These are phyloP conservation scores for Menidia beryllina DNA, from an alignment of 2,113 vertebrate species.

Conservation along the genomic window DNA sequence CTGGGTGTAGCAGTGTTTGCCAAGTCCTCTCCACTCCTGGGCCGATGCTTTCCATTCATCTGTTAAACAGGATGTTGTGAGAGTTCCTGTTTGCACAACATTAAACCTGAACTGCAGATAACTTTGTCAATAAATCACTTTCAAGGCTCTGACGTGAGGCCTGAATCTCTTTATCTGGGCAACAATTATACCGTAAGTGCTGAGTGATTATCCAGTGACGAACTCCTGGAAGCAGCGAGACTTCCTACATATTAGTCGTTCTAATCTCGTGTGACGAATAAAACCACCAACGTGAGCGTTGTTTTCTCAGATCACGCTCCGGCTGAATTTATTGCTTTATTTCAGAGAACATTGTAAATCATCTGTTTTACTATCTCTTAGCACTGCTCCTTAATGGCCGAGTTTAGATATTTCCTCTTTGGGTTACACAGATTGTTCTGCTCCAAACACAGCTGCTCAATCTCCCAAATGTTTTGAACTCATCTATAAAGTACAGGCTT, in stretches of 20 bases:
- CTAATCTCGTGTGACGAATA: slow-evolving; percentile 14
- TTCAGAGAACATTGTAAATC: slow-evolving; percentile 45
- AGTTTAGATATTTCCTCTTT: slow-evolving; percentile 43
- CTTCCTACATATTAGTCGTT: slow-evolving; percentile 3
- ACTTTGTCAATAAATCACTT: slow-evolving; percentile 54
- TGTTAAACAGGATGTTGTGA: slow-evolving; percentile 67
- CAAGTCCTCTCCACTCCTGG: slow-evolving; percentile 55
- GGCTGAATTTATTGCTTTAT: slow-evolving; percentile 40
- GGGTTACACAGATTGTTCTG: slow-evolving; percentile 15
- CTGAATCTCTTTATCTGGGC: not conserved
- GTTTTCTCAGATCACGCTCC: slow-evolving; percentile 28
- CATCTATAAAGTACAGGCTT: no score
- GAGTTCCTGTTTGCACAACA: slow-evolving; percentile 71
- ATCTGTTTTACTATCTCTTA: slow-evolving; percentile 32
- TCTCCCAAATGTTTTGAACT: slow-evolving; percentile 12
- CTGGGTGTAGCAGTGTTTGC: slow-evolving; percentile 76
- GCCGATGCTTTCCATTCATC: slow-evolving; percentile 39
- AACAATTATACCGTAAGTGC: not conserved
- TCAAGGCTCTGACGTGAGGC: slow-evolving; percentile 2
- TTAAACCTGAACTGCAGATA: slow-evolving; percentile 33
- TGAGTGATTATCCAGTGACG: slow-evolving; percentile 14
- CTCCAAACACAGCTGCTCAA: slow-evolving; percentile 67
- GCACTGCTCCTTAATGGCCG: slow-evolving; percentile 22
- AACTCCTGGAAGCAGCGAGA: not conserved
- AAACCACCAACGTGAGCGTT: not conserved